These are phyloP conservation scores for Cephus pygmeus DNA, from an alignment of 2,888 invertebrate species.

Conservation along the genomic window DNA sequence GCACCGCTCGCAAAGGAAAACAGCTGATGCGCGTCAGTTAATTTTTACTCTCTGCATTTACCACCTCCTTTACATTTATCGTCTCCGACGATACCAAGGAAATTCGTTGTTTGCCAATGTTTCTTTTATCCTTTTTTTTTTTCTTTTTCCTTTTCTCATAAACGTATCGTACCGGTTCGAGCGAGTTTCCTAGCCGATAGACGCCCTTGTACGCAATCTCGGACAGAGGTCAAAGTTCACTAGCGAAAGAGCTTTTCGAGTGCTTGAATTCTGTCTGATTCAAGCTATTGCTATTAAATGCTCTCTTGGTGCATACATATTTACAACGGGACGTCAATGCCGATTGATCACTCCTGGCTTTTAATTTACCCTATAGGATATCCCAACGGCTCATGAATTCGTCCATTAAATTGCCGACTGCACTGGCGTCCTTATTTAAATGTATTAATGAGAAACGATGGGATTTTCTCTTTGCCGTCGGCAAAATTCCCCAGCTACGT, in stretches of 20 bases:
- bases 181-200: neutral
- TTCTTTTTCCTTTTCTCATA: neutral
- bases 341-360: neutral
- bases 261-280: neutral
- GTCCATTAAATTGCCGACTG: neutral
- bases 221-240: neutral
- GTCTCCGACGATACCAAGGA: neutral
- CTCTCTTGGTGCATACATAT: neutral
- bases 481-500: neutral
- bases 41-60: neutral
- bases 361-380: neutral
- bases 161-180: neutral
- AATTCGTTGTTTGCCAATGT: neutral
- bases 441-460: neutral
- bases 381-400: neutral
- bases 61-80: neutral
- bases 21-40: neutral
- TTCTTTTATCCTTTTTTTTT: neutral
- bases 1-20: neutral
- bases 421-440: neutral
- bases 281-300: neutral
- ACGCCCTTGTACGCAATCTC: neutral
- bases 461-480: neutral
- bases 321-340: neutral
- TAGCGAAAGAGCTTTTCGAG: neutral